Conservation (phyloP, 2,888 invertebrate genomes). For the Phytoseiulus persimilis region DNA sequence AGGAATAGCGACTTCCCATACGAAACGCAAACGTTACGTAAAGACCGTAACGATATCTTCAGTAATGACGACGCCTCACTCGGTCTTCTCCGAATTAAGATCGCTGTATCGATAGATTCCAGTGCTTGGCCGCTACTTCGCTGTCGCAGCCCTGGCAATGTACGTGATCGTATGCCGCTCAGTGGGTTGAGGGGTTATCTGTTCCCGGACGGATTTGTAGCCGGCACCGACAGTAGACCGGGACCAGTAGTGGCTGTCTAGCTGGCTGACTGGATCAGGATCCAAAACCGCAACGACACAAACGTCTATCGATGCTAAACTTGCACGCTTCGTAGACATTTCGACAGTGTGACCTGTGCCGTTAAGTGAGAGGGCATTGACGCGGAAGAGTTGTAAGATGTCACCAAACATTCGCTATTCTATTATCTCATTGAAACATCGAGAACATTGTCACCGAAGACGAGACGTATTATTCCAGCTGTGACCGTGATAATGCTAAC, state of each 20-base stretch:
- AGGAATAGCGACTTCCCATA: neutral
- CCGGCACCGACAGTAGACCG: neutral
- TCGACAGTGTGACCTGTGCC: neutral
- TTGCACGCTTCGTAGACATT: neutral
- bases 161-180: neutral
- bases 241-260: neutral
- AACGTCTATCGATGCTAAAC: neutral
- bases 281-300: neutral
- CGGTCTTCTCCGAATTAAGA: neutral
- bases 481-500: neutral
- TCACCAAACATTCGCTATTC: neutral
- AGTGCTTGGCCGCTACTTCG: neutral
- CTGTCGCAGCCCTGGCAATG: neutral
- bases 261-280: neutral
- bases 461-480: neutral
- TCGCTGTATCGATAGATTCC: neutral
- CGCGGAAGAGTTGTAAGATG: neutral
- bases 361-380: neutral
- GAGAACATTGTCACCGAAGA: neutral
- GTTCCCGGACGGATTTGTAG: neutral
- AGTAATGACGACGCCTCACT: neutral
- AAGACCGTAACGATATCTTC: neutral
- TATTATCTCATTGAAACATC: neutral
- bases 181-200: neutral
- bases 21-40: neutral